A percentile compares a stretch with the other conserved stretches of the same genome.
Conservation (phyloP, 2,888 invertebrate species). For the Lepidochitona cinerea region DNA sequence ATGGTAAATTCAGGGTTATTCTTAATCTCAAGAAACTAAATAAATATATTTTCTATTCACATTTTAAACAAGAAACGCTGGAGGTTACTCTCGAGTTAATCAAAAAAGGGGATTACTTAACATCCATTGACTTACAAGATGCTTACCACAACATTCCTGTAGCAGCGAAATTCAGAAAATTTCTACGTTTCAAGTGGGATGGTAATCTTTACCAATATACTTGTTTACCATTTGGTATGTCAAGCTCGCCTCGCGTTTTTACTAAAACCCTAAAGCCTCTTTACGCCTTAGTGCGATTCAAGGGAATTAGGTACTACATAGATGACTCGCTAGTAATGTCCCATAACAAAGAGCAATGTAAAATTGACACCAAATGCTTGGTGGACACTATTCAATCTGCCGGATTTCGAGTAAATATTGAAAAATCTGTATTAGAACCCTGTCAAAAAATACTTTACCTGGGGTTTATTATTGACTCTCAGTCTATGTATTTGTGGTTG, state of each 20-base stretch:
- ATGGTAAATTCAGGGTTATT: slow-evolving; percentile 28
- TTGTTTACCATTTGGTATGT: background rate
- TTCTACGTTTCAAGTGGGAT: slow-evolving; percentile 22
- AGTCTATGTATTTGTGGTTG: background rate
- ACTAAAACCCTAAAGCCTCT: slow-evolving; percentile 6
- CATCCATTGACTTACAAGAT: slow-evolving; percentile 25
- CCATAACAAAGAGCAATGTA: background rate
- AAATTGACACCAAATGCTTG: background rate
- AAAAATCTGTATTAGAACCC: background rate
- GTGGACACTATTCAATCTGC: background rate
- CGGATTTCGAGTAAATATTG: background rate
- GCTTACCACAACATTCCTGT: slow-evolving; percentile 28
- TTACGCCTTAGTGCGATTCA: background rate
- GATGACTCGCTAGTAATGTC: background rate
- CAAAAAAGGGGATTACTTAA: slow-evolving; percentile 8
- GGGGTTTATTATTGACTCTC: background rate
- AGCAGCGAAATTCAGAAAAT: slow-evolving; percentile 13
- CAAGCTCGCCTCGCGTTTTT: background rate
- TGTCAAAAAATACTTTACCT: background rate
- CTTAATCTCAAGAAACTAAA: slow-evolving; percentile 28
- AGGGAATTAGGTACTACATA: background rate
- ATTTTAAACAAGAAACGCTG: slow-evolving; percentile 32
- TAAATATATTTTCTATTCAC: slow-evolving; percentile 21
- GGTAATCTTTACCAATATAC: slow-evolving; percentile 1
- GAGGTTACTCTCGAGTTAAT: slow-evolving; percentile 12